A percentile compares a stretch with the other conserved stretches of the same genome.
phyloP scores from a whole-genome alignment of 2,113 vertebrate species.

The Phyllostomus hastatus region DNA sequence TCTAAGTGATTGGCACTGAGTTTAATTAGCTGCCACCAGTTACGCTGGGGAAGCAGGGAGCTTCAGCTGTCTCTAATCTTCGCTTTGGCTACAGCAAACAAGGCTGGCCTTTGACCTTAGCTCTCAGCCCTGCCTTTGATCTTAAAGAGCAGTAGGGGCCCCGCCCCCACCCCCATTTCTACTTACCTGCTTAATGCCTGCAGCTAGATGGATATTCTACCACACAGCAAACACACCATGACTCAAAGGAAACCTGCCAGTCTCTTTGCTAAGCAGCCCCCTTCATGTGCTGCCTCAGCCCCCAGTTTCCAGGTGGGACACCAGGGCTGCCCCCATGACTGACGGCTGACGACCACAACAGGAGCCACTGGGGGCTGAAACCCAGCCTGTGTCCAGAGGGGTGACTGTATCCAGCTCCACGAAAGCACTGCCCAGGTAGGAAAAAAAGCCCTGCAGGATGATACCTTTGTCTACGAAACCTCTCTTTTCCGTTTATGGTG shows the following conservation, averaged over 20 bases:
- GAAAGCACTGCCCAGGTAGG: background rate
- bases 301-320: background rate
- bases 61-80: background rate
- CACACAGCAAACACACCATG: rapidly evolving
- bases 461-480: background rate
- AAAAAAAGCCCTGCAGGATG: background rate
- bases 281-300: background rate
- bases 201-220: background rate
- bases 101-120: background rate
- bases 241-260: background rate
- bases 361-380: too few relatives aligned
- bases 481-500: background rate
- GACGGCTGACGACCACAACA: rapidly evolving
- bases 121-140: background rate
- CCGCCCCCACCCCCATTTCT: background rate
- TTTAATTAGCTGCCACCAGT: background rate
- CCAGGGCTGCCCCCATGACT: rapidly evolving
- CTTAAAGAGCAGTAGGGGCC: background rate
- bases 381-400: background rate
- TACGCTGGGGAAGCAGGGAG: background rate
- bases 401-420: background rate
- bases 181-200: background rate
- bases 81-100: background rate
- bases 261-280: background rate
- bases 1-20: background rate